phyloP scores from a whole-genome alignment of 2,797 vertebrate genomes.

The Pangasius mekongensis region DNA sequence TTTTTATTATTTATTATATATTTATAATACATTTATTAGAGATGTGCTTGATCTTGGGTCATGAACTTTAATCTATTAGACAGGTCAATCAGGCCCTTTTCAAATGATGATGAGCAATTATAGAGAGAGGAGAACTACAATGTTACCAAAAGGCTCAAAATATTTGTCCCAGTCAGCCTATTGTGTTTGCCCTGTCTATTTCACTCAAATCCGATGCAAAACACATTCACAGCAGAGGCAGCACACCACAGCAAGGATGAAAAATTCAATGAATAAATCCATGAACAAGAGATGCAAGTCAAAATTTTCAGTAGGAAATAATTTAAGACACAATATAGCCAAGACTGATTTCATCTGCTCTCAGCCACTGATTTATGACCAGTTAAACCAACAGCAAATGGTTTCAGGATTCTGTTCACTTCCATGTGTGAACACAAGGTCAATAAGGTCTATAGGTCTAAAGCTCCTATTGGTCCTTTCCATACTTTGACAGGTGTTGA shows the following conservation, averaged over 20 bases:
- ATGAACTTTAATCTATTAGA: constrained; percentile 85
- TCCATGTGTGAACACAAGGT: constrained; percentile 33
- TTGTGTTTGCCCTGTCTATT: constrained; percentile 16
- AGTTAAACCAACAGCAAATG: constrained; percentile 26
- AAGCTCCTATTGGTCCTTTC: constrained; percentile 31
- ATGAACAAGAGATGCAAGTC: constrained; percentile 23
- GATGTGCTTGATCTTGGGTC: constrained; percentile 85
- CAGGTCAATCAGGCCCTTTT: constrained; percentile 84
- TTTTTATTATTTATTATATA: constrained; percentile 58
- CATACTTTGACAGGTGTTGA: constrained; percentile 43
- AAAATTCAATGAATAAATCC: constrained; percentile 43
- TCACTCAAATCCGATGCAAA: constrained; percentile 22
- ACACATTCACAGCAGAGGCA: constrained; percentile 30
- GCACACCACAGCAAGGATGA: constrained; percentile 51
- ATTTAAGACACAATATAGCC: neutral
- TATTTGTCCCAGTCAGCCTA: constrained; percentile 33
- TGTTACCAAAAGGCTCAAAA: constrained; percentile 43
- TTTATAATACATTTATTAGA: constrained; percentile 77
- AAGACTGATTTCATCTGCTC: constrained; percentile 5
- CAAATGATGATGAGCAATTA: constrained; percentile 78
- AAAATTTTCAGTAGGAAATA: constrained; percentile 2
- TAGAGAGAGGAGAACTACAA: constrained; percentile 77
- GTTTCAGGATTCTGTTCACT: constrained; percentile 35
- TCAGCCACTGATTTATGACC: constrained; percentile 20
- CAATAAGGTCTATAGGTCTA: constrained; percentile 29